Percentiles rank a stretch among this genome's conserved stretches.
These are phyloP conservation scores for Dendrocincla fuliginosa DNA, from an alignment of 2,797 vertebrate genomes.

Conservation along the genomic window DNA sequence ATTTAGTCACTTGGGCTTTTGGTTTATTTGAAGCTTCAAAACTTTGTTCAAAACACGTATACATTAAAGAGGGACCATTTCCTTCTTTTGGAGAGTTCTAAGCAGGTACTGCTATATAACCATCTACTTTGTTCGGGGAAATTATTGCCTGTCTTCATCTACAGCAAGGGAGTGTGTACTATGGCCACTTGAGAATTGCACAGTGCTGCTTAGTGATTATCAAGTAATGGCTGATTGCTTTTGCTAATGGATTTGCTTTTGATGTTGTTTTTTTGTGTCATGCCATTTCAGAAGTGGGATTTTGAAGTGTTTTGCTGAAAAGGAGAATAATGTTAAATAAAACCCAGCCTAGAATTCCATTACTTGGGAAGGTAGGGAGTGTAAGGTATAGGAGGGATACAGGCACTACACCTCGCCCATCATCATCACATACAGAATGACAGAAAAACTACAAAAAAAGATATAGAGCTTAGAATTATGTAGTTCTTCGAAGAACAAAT, in stretches of 20 bases:
- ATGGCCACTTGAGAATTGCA: slow-evolving; percentile 31
- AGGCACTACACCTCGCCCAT: background rate
- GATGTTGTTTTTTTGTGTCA: background rate
- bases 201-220: background rate
- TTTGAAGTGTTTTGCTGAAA: slow-evolving; percentile 24
- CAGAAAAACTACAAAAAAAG: background rate
- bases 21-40: background rate
- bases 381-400: background rate
- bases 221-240: slow-evolving; percentile 50
- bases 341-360: background rate
- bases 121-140: background rate
- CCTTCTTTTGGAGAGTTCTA: background rate
- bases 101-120: background rate
- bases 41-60: background rate
- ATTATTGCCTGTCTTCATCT: slow-evolving; percentile 24
- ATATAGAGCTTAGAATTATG: background rate
- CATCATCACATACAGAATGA: background rate
- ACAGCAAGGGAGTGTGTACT: background rate
- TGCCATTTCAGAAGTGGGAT: background rate
- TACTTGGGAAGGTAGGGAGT: background rate
- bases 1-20: background rate
- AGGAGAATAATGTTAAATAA: background rate
- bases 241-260: slow-evolving; percentile 52
- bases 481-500: background rate
- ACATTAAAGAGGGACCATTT: background rate